Base-by-base conservation (phyloP, 2,888 invertebrate species). In the Chloroclystis v-ata region DNA sequence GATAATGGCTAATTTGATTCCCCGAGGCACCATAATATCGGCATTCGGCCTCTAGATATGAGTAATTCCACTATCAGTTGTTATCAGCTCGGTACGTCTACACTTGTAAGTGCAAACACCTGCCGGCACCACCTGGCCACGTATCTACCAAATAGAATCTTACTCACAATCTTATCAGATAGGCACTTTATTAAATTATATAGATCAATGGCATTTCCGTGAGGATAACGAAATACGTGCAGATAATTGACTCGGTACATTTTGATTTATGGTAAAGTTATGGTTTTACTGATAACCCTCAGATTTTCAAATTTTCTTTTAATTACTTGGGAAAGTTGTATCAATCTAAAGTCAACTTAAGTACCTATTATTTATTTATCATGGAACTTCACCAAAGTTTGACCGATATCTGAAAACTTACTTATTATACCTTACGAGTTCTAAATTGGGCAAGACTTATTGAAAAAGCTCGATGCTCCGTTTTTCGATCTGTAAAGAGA, bases 61-160 rank as follows among this genome's bases (percentile, higher is more conserved):
- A 51, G 47, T 47, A 49, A 46, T 42, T 52, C 54, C 61, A 57
- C 61, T 67, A 69, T 67, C 72, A 65, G 56, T 45, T 56, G 71
- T 75, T 82, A 82, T 82, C 81, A 74, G 60, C 61, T 56, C 81
- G 78, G 82, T 73, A 71, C 82, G 67, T 64, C 60, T 63, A 76
- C 72, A 83, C 83, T 68, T 63, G 59, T 75, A 69, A 75, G 83
- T 83, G 78, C 82, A 78, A 77, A 78, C 85, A 85, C 85, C 85
- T 85, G 85, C 76, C 65, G 51, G 46, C 49, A 65, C 67, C 82
- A 83, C 83, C 82, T 83, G 84, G 35, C 74, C 67, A 50, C 51
- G 49, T 59, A 63, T 67, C 59, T 62, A 61, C 61, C 41, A 49
- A 52, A 56, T 48, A 49, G 35, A 53, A 57, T 53, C 55, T 51